These are phyloP conservation scores for Iphiclides podalirius DNA, from an alignment of 2,888 invertebrate species.

Conservation along the genomic window DNA sequence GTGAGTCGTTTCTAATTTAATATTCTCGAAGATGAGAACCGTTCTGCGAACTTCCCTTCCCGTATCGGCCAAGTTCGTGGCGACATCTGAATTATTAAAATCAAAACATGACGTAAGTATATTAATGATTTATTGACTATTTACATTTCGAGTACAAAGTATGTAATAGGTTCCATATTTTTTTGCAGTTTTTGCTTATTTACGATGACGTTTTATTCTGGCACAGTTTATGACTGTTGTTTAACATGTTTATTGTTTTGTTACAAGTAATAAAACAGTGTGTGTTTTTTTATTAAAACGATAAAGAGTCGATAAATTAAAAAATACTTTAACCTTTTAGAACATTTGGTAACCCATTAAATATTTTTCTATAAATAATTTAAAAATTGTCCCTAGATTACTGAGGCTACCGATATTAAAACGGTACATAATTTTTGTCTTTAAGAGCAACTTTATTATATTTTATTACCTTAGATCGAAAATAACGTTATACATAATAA, in stretches of 20 bases:
- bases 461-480: too few relatives aligned
- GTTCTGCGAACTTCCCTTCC: conserved; percentile 46
- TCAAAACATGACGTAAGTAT: not conserved
- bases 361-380: too few relatives aligned
- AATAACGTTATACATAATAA: too few relatives aligned
- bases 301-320: too few relatives aligned
- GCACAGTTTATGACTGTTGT: not conserved
- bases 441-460: too few relatives aligned
- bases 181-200: not conserved
- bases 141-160: not conserved
- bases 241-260: not conserved
- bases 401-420: too few relatives aligned
- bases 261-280: not conserved
- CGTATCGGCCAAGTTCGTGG: conserved; percentile 41
- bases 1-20: conserved; percentile 48
- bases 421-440: too few relatives aligned
- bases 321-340: too few relatives aligned
- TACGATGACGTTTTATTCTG: conserved; percentile 5
- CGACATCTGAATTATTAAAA: conserved; percentile 18
- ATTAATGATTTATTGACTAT: not conserved
- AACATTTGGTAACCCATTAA: too few relatives aligned
- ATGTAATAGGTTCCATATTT: not conserved
- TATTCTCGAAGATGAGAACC: conserved; percentile 66
- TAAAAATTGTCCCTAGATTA: too few relatives aligned
- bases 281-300: not conserved